Base-by-base conservation (phyloP, 2,888 invertebrate genomes). In the Bellardia bayeri region DNA sequence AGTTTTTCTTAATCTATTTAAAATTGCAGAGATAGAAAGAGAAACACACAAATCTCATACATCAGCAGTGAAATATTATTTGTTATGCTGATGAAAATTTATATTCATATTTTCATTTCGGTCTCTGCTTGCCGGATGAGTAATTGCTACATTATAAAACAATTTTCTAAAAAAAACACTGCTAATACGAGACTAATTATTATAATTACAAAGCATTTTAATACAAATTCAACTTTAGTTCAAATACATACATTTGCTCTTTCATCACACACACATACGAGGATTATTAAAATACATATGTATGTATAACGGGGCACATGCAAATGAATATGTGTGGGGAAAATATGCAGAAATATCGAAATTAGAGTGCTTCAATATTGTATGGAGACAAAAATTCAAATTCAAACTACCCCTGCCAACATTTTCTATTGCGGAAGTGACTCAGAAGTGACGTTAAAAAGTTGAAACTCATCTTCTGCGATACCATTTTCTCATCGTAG, bases 141-240 rank as follows among this genome's bases (percentile, higher is more conserved):
- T 40, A 72, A 56, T 72, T 58, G 56, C 72, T 33, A 42, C 56
- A 58, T 72, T 58, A 42, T 42, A 72, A 56, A 58, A 58, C 14
- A 40, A 42, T 58, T 72, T 72, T 23, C 14, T 7, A 37, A 56
- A 58, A 58, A 58, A 71, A 56, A 14, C 42, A 42, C 16, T 42
- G 56, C 56, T 72, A 72, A 72, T 72, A 72, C 56, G 56, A 72
- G 56, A 72, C 72, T 58, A 72, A 72, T 72, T 72, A 72, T 72
- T 30, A 40, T 42, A 72, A 72, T 58, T 72, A 42, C 42, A 58
- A 72, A 58, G 56, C 58, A 58, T 72, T 72, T 42, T 72, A 11
- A 58, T 58, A 23, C 23, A 23, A 58, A 58, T 58, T 58, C 23
- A 72, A 58, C 13, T 58, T 40, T 3, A 72, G 23, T 58, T 58